These are phyloP conservation scores for Uromys caudimaculatus DNA, from an alignment of 2,797 vertebrate genomes.

Conservation along the genomic window DNA sequence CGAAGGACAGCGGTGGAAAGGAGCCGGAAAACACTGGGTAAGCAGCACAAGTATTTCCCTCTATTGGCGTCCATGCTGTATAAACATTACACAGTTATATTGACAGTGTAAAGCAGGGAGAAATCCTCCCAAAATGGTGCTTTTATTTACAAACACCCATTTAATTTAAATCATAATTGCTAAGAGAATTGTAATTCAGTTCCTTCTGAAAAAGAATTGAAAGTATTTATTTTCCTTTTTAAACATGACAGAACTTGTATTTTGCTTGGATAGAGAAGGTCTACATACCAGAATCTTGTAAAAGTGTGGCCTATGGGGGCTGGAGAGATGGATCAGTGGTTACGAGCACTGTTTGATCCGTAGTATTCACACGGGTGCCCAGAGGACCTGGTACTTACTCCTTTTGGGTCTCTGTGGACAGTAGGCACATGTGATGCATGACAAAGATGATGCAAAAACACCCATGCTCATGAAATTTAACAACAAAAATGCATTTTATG, in stretches of 20 bases:
- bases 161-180: not conserved
- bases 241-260: not conserved
- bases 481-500: not conserved
- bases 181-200: conserved; percentile 8
- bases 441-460: not conserved
- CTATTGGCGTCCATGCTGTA: not conserved
- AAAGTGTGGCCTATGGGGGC: not conserved
- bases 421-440: not conserved
- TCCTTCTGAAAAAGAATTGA: conserved; percentile 46
- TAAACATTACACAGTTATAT: not conserved
- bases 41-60: conserved; percentile 58
- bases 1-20: conserved; percentile 97
- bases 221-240: not conserved
- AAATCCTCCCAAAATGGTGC: not conserved
- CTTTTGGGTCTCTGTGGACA: not conserved
- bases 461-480: not conserved
- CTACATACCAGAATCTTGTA: conserved; percentile 38
- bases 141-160: not conserved
- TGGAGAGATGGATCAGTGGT: not conserved
- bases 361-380: not conserved
- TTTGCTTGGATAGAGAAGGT: conserved; percentile 17
- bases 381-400: not conserved
- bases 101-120: conserved; percentile 6
- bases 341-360: not conserved
- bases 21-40: conserved; percentile 93